These are phyloP conservation scores for Listronotus bonariensis DNA, from an alignment of 1,140 invertebrate genomes.

Conservation along the genomic window DNA sequence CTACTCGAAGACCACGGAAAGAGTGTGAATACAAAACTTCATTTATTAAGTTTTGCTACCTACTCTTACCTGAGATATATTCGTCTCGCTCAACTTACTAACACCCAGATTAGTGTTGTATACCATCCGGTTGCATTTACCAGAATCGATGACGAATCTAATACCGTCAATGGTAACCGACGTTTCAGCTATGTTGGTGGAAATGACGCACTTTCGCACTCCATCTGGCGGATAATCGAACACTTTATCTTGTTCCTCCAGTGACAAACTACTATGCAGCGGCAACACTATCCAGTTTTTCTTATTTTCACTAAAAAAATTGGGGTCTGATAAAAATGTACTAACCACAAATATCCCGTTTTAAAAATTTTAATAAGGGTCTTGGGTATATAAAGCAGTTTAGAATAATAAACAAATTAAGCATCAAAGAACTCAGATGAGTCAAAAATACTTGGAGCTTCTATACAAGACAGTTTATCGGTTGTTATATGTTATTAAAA, in stretches of 20 bases:
- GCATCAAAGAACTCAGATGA: too few relatives aligned
- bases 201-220: slow-evolving; percentile 94
- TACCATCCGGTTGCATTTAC: slow-evolving; percentile 97
- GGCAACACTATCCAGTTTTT: slow-evolving; percentile 94
- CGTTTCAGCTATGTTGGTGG: slow-evolving; percentile 99
- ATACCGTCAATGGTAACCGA: slow-evolving; percentile 99
- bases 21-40: neutral
- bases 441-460: too few relatives aligned
- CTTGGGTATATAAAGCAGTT: too few relatives aligned
- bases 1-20: too few relatives aligned
- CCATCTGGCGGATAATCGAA: slow-evolving; percentile 97
- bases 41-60: too few relatives aligned
- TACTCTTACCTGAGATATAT: slow-evolving; percentile 80
- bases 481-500: too few relatives aligned
- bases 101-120: slow-evolving; percentile 78
- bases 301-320: slow-evolving; percentile 69
- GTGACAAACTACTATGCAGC: slow-evolving; percentile 90
- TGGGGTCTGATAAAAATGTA: too few relatives aligned
- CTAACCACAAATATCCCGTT: too few relatives aligned
- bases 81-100: slow-evolving; percentile 74
- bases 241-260: slow-evolving; percentile 96
- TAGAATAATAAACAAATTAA: too few relatives aligned
- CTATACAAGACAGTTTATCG: too few relatives aligned
- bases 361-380: too few relatives aligned
- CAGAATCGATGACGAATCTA: slow-evolving; percentile 95